phyloP scores from a whole-genome alignment of 2,797 vertebrate species.

The Sciurus carolinensis region DNA sequence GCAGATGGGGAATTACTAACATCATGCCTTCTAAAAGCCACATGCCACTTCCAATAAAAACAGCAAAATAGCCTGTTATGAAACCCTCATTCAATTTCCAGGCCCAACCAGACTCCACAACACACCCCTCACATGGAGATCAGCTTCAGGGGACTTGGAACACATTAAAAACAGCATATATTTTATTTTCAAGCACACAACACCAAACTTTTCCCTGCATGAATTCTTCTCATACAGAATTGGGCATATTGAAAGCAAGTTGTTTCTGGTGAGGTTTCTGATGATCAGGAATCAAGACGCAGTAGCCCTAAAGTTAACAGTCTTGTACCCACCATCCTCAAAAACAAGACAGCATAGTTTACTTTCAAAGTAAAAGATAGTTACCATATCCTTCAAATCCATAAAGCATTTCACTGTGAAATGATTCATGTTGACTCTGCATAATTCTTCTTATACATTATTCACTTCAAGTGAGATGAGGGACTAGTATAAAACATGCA shows the following conservation, averaged over 20 bases:
- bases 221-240: constrained; percentile 48
- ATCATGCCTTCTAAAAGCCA: background rate
- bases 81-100: background rate
- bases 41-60: background rate
- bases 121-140: background rate
- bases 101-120: background rate
- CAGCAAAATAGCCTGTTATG: background rate
- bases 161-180: background rate
- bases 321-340: background rate
- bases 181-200: constrained; percentile 34
- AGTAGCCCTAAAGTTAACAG: background rate
- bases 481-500: constrained; percentile 24
- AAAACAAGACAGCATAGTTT: background rate
- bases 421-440: constrained; percentile 9
- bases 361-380: constrained; percentile 42
- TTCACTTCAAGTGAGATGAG: constrained; percentile 57
- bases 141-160: background rate
- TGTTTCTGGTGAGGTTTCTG: constrained; percentile 32
- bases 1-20: background rate
- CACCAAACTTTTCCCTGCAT: background rate
- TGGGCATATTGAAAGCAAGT: constrained; percentile 56
- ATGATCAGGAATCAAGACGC: constrained; percentile 64
- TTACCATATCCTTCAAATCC: constrained; percentile 61
- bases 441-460: constrained; percentile 64
- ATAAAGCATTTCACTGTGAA: constrained; percentile 62